These are phyloP conservation scores for Tillus elongatus DNA, from an alignment of 2,888 invertebrate species.

Conservation along the genomic window DNA sequence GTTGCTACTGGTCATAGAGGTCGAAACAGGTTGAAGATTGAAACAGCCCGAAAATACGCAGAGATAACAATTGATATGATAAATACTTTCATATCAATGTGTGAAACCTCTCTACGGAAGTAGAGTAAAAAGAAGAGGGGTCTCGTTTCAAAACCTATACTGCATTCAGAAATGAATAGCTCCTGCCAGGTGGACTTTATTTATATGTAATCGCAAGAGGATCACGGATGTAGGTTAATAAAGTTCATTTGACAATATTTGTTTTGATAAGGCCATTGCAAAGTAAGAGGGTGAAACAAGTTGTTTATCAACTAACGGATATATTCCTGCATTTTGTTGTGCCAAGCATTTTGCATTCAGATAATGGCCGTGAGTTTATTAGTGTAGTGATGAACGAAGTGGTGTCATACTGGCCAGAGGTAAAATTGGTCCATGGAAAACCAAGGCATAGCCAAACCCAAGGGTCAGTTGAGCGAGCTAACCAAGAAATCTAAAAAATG, in stretches of 20 bases:
- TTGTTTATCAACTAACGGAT: slow-evolving; percentile 27
- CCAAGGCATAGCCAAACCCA: slow-evolving; percentile 23
- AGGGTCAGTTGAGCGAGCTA: slow-evolving; percentile 31
- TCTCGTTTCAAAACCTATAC: slow-evolving; percentile 6
- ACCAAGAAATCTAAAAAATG: slow-evolving; percentile 35
- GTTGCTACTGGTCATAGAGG: slow-evolving; percentile 27
- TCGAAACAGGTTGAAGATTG: slow-evolving; percentile 23
- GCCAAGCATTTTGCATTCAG: slow-evolving; percentile 28
- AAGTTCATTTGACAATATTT: slow-evolving; percentile 9
- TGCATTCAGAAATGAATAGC: slow-evolving; percentile 18
- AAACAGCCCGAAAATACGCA: slow-evolving; percentile 23
- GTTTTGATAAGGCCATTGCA: slow-evolving; percentile 5
- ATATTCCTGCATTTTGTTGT: slow-evolving; percentile 32
- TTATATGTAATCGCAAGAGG: slow-evolving; percentile 28
- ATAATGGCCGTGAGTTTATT: slow-evolving; percentile 28
- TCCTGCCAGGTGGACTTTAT: slow-evolving; percentile 30
- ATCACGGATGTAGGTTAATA: slow-evolving; percentile 25
- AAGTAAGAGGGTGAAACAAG: slow-evolving; percentile 22
- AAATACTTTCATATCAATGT: slow-evolving; percentile 22
- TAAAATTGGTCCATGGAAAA: slow-evolving; percentile 22
- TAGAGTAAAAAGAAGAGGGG: slow-evolving; percentile 9
- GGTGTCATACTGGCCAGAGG: slow-evolving; percentile 26
- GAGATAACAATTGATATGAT: slow-evolving; percentile 24
- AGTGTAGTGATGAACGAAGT: slow-evolving; percentile 12
- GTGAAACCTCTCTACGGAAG: slow-evolving; percentile 23